Evolutionary conservation across 64 coral and sea anemone genomes (phyloP).

Genomic region (Orbicella faveolata): DNA sequence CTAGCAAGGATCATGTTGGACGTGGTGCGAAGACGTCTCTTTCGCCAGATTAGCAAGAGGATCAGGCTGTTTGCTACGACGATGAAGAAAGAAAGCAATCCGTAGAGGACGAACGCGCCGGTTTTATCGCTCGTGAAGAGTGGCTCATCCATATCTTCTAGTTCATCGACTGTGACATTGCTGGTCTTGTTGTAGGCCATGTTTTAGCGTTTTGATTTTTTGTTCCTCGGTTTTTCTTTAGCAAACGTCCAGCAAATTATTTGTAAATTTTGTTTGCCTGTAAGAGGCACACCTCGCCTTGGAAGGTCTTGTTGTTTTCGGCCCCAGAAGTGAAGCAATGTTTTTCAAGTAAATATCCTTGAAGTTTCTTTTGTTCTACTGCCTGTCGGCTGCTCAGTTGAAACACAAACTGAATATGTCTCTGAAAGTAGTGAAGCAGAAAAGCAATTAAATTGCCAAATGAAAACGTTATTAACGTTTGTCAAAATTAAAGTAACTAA

Average conservation of each 20-base stretch:
- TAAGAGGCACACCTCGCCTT: background rate
- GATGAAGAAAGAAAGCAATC: conserved; percentile 14
- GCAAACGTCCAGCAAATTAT: background rate
- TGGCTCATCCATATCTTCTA: background rate
- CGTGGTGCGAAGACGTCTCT: conserved; percentile 30
- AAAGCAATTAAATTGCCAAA: background rate
- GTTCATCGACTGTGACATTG: background rate
- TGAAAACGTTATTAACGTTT: background rate
- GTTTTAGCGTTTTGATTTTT: background rate
- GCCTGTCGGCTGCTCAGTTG: background rate
- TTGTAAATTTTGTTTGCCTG: background rate
- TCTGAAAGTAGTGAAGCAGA: background rate
- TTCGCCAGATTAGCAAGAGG: conserved; percentile 25
- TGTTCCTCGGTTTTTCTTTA: background rate
- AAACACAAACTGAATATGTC: background rate
- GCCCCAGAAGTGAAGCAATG: background rate
- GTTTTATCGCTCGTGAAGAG: background rate
- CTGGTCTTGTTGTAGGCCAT: background rate
- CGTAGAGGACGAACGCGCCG: conserved; percentile 22
- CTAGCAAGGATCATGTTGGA: conserved; percentile 47
- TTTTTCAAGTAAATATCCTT: background rate
- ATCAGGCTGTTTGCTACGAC: conserved; percentile 38
- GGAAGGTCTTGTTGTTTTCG: background rate
- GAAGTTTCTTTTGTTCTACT: background rate
- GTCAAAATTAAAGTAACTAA: too few relatives aligned